Percentiles rank a stretch among this genome's conserved stretches.
These are phyloP conservation scores for Hippasteria phrygiana DNA, from an alignment of 53 echinoderm and acorn worm species.

Conservation along the genomic window DNA sequence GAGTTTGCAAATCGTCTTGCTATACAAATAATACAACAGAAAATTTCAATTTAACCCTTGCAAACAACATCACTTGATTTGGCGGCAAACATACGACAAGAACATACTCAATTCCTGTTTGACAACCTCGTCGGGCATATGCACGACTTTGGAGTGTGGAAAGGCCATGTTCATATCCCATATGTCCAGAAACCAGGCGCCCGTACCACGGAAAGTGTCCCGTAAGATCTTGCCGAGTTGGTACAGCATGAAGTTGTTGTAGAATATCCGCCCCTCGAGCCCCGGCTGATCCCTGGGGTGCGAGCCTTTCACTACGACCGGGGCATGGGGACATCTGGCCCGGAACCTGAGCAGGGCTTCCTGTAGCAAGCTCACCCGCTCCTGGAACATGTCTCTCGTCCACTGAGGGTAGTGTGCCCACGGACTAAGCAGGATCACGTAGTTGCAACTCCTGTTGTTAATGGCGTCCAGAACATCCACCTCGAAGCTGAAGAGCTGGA, in stretches of 20 bases:
- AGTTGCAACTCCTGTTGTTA: constrained; percentile 12
- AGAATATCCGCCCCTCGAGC: constrained; percentile 1
- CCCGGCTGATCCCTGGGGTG: constrained; percentile 46
- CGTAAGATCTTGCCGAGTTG: constrained; percentile 25
- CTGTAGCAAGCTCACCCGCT: constrained; percentile 42
- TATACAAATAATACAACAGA: too few species aligned
- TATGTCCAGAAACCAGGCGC: constrained; percentile 39
- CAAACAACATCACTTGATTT: too few species aligned
- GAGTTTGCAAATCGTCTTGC: too few species aligned
- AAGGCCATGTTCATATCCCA: constrained; percentile 62
- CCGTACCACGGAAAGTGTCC: constrained; percentile 29
- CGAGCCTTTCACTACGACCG: constrained; percentile 55
- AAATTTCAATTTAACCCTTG: too few species aligned
- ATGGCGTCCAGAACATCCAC: constrained; percentile 45
- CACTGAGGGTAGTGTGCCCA: constrained; percentile 71
- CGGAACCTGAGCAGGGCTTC: constrained; percentile 46
- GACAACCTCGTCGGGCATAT: constrained; percentile 47
- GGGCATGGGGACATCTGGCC: constrained; percentile 49
- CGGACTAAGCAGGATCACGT: constrained; percentile 61
- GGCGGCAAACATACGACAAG: constrained; percentile 55
- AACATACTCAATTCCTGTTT: constrained; percentile 50
- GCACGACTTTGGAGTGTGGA: not conserved
- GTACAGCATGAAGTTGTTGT: constrained; percentile 37
- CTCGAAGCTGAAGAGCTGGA: constrained; percentile 53
- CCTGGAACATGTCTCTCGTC: constrained; percentile 50